Evolutionary conservation across 1,140 invertebrate species (phyloP).

Genomic region (Drosophila equinoxialis): DNA sequence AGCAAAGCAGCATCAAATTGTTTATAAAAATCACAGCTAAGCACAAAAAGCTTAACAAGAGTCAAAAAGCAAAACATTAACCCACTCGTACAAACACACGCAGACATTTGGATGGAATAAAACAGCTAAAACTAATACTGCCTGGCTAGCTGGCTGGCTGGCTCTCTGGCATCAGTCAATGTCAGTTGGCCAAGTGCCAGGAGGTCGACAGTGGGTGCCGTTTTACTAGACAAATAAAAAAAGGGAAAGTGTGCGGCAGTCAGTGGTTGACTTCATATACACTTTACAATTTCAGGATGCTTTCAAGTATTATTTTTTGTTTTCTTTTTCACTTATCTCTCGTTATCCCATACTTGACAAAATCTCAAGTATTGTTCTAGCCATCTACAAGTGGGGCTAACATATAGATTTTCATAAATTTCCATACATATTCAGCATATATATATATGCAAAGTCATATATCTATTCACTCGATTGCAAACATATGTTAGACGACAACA

Average conservation of each 20-base stretch:
- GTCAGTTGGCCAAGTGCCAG: constrained; percentile 76
- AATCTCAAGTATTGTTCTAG: constrained; percentile 37
- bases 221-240: constrained; percentile 47
- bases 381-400: constrained; percentile 4
- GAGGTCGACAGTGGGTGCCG: constrained; percentile 55
- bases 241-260: constrained; percentile 41
- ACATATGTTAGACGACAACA: constrained; percentile 56
- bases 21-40: constrained; percentile 61
- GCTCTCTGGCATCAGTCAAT: constrained; percentile 76
- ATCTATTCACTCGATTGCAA: constrained; percentile 48
- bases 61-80: constrained; percentile 68
- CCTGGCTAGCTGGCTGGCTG: constrained; percentile 32
- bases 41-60: constrained; percentile 44
- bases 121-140: constrained; percentile 16
- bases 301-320: constrained; percentile 30
- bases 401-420: neutral
- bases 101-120: constrained; percentile 1
- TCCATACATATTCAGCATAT: neutral
- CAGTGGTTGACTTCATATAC: constrained; percentile 35
- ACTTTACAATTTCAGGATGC: constrained; percentile 19
- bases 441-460: constrained; percentile 29
- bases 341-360: constrained; percentile 25
- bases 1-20: constrained; percentile 31
- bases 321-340: constrained; percentile 10
- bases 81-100: constrained; percentile 41